Conservation (phyloP, 2,888 invertebrate genomes). For the Cheilosia pagana region DNA sequence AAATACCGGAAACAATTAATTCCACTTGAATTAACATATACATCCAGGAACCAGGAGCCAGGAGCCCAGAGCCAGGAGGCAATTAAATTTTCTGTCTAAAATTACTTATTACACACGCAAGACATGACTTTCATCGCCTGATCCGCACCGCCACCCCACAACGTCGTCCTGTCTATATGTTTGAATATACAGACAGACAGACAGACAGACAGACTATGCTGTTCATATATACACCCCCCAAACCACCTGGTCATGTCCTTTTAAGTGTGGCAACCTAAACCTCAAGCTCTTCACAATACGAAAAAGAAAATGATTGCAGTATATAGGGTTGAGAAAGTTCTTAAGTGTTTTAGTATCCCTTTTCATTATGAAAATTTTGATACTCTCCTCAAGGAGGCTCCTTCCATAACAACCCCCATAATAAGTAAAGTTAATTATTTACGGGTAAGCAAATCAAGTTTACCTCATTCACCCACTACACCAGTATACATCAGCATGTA, state of each 20-base stretch:
- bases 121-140: conserved; percentile 76
- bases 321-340: conserved; percentile 45
- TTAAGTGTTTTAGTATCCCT: conserved; percentile 61
- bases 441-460: conserved; percentile 76
- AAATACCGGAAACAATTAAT: conserved; percentile 83
- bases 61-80: conserved; percentile 69
- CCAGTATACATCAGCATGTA: conserved; percentile 51
- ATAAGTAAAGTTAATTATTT: conserved; percentile 75
- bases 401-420: conserved; percentile 13
- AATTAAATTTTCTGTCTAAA: conserved; percentile 78
- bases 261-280: conserved; percentile 55
- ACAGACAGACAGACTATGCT: conserved; percentile 42
- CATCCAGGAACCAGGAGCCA: conserved; percentile 70
- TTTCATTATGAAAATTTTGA: conserved; percentile 71
- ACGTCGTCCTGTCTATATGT: conserved; percentile 7
- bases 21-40: conserved; percentile 83
- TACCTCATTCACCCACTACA: conserved; percentile 39
- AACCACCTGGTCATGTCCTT: conserved; percentile 27
- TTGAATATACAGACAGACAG: conserved; percentile 29
- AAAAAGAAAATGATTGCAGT: conserved; percentile 66
- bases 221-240: neutral
- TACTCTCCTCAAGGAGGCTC: conserved; percentile 32
- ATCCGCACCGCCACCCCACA: conserved; percentile 36
- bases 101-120: conserved; percentile 79
- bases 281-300: conserved; percentile 58